A percentile compares a stretch with the other conserved stretches of the same genome.
These are phyloP conservation scores for Rousettus leschenaultii DNA, from an alignment of 2,113 vertebrate genomes.

Conservation along the genomic window DNA sequence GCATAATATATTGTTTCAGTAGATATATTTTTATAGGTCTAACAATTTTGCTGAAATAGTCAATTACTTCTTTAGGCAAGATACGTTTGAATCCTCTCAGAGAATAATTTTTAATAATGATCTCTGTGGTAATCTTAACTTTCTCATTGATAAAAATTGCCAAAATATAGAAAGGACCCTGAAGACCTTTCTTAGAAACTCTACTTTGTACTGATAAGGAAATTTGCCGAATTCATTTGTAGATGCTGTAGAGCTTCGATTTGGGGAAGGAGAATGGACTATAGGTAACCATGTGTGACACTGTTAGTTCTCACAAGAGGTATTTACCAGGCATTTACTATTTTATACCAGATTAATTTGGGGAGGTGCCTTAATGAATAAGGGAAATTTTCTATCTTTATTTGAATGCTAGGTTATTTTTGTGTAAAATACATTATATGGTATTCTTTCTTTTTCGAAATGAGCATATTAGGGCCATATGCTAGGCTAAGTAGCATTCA, in stretches of 20 bases:
- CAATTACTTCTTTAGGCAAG: constrained; percentile 37
- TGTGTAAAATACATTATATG: not conserved
- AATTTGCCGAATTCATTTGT: not conserved
- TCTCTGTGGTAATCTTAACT: constrained; percentile 25
- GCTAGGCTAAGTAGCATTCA: not conserved
- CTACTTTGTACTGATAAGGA: not conserved
- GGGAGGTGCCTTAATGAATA: not conserved
- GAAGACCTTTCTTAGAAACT: not conserved
- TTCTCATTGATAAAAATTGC: constrained; percentile 14
- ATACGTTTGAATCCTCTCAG: not conserved
- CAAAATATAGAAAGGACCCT: not conserved
- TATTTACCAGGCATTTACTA: not conserved
- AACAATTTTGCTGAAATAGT: constrained; percentile 18
- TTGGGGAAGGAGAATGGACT: not conserved
- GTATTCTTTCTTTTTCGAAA: not conserved
- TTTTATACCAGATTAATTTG: not conserved
- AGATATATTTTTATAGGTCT: not conserved
- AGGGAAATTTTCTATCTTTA: not conserved
- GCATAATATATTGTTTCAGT: not conserved
- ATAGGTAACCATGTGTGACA: not conserved
- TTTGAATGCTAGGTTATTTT: not conserved
- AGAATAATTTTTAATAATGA: constrained; percentile 48
- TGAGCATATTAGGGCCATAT: not conserved
- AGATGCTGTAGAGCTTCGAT: not conserved
- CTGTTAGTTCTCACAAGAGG: not conserved